Evolutionary conservation across 2,797 vertebrate species (phyloP).

Genomic region (Florisuga fusca): DNA sequence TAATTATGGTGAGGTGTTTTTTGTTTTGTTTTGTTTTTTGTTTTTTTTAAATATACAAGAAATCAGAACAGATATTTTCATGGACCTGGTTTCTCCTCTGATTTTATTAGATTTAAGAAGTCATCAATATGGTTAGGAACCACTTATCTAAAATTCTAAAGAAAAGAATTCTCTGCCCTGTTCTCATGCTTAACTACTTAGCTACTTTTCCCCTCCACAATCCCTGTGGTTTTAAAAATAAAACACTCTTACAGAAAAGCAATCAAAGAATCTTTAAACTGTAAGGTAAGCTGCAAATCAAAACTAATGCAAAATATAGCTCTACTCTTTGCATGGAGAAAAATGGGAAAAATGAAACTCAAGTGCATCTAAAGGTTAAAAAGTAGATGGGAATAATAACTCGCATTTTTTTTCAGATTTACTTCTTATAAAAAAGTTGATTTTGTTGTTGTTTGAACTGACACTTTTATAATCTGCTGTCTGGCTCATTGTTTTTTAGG

Average conservation of each 20-base stretch:
- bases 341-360: background rate
- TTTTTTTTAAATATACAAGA: too few species aligned
- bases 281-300: background rate
- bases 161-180: background rate
- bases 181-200: background rate
- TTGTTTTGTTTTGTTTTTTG: too few species aligned
- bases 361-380: background rate
- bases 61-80: background rate
- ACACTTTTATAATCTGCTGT: background rate
- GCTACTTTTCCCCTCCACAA: background rate
- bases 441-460: background rate
- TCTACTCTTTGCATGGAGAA: background rate
- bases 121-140: background rate
- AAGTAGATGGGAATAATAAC: background rate
- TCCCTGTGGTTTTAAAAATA: background rate
- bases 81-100: background rate
- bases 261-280: background rate
- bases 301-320: background rate
- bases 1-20: too few species aligned
- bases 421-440: background rate
- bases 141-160: background rate
- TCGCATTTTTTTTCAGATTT: background rate
- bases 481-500: background rate
- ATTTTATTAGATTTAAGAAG: background rate
- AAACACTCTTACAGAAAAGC: background rate